Percentiles rank a stretch among this genome's conserved stretches.
Conservation (phyloP, 2,113 vertebrate species). For the Jacana jacana region DNA sequence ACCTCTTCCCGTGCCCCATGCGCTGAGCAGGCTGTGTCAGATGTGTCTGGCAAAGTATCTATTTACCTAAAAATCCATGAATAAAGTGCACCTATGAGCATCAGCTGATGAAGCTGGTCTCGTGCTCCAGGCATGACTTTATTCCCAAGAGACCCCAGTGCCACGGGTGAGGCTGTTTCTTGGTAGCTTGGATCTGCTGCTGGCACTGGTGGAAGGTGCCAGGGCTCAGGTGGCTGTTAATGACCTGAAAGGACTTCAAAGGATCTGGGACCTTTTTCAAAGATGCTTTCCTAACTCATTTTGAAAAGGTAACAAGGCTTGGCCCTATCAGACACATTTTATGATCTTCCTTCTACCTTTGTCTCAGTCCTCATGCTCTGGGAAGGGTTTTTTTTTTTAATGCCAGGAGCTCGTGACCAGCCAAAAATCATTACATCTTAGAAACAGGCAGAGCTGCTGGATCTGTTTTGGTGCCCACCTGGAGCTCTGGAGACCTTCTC, state of each 20-base stretch:
- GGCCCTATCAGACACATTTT: neutral
- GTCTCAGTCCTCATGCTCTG: neutral
- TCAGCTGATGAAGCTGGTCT: neutral
- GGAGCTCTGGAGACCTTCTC: neutral
- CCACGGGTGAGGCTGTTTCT: neutral
- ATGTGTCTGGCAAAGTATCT: neutral
- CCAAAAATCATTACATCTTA: neutral
- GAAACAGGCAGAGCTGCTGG: neutral
- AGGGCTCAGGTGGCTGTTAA: neutral
- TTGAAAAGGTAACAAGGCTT: neutral
- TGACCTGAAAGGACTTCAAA: neutral
- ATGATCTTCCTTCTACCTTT: neutral
- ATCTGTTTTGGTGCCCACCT: neutral
- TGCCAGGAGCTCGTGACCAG: neutral
- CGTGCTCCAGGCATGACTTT: rapidly evolving
- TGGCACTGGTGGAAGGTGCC: neutral
- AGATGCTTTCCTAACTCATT: neutral
- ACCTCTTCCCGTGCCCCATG: rapidly evolving
- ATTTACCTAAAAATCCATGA: neutral
- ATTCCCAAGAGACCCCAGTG: neutral
- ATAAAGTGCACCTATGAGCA: neutral
- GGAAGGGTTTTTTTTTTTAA: neutral
- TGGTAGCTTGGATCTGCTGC: neutral
- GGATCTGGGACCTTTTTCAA: neutral
- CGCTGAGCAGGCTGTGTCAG: neutral